phyloP scores from a whole-genome alignment of 2,113 vertebrate genomes.

The Vireo altiloquus region DNA sequence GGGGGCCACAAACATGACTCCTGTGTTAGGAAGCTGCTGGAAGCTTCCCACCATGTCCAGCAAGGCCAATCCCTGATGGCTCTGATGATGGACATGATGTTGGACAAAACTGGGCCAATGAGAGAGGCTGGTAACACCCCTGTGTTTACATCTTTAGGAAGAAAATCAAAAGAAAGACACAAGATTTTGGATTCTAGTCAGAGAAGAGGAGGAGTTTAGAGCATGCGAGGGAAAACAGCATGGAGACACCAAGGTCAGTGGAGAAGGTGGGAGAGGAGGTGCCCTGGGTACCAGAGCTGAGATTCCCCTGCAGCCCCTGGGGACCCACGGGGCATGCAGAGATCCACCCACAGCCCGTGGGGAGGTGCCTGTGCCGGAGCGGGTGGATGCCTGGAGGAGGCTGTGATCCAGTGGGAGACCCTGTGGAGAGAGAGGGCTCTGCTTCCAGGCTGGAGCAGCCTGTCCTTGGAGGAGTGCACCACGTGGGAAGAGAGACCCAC shows the following conservation, averaged over 20 bases:
- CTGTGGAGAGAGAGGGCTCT: too few species aligned
- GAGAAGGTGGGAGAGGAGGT: not conserved
- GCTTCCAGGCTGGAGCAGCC: too few species aligned
- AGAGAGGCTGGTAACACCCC: not conserved
- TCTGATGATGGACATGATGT: not conserved
- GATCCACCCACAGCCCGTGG: not conserved
- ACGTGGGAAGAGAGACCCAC: too few species aligned
- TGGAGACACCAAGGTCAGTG: not conserved
- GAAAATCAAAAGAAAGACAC: not conserved
- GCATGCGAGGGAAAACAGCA: not conserved
- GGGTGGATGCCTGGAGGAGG: too few species aligned
- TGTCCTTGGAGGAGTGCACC: too few species aligned
- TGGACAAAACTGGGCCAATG: not conserved
- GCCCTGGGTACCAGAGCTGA: not conserved
- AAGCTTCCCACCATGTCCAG: not conserved
- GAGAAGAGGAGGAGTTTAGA: not conserved
- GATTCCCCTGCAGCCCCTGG: not conserved
- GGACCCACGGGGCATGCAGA: not conserved
- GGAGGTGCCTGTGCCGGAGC: too few species aligned
- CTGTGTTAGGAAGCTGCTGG: not conserved
- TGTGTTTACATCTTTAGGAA: not conserved
- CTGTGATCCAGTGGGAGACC: too few species aligned
- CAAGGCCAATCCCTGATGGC: not conserved
- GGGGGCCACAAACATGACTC: too few species aligned
- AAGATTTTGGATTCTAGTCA: too few species aligned